Base-by-base conservation (phyloP, 2,797 vertebrate species). In the Siniperca scherzeri region DNA sequence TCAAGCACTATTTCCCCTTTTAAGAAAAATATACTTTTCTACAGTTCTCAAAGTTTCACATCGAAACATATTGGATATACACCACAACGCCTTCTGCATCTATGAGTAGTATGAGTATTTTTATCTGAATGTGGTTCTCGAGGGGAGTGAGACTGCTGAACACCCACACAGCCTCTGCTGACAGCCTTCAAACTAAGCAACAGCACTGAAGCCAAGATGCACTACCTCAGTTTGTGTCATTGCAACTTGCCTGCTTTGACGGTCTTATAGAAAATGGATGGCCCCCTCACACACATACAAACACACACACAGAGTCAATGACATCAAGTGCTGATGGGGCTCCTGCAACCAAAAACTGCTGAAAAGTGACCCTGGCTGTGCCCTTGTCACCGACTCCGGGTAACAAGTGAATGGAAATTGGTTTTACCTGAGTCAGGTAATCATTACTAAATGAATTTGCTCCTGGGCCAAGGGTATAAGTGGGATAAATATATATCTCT, bases 381-480 rank as follows among this genome's bases (percentile, higher is more conserved):
- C 95, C 96, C 97, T 97, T 97, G 97, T 97, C 96, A 94, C 92
- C 91, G 91, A 83, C 94, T 95, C 40, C 86, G 91, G 93, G 96
- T 95, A 96, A 96, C 93, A 93, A 96, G 95, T 96, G 95, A 95
- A 93, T 96, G 95, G 96, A 97, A 97, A 97, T 96, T 95, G 93
- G 95, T 96, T 97, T 95, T 95, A 96, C 96, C 96, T 92, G 95
- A 97, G 96, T 97, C 96, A 97, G 96, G 96, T 97, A 97, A 97
- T 98, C 97, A 96, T 97, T 97, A 95, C 96, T 97, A 98, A 98
- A 96, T 95, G 94, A 97, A 96, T 98, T 97, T 95, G 79, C 92
- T 92, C 87, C 83, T 13, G 77, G 92, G 90, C 85, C 91, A 92
- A 93, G 90, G 88, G 88, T 93, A 92, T 95, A 94, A 95, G 92